Percentiles rank a stretch among this genome's conserved stretches.
These are phyloP conservation scores for Sipha maydis DNA, from an alignment of 2,888 invertebrate species.

Conservation along the genomic window DNA sequence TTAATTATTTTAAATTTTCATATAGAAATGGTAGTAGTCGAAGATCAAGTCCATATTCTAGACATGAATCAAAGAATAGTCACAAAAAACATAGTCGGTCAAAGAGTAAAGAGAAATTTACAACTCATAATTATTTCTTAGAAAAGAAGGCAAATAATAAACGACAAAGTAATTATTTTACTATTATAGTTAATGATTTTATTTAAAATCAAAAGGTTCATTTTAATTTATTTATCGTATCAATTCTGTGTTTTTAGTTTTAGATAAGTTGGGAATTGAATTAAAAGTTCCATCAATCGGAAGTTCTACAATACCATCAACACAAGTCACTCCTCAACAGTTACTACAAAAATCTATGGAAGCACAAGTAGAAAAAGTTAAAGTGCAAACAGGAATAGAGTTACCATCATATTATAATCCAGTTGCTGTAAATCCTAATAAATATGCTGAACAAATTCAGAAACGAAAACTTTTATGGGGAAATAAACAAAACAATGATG, in stretches of 20 bases:
- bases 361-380: constrained; percentile 67
- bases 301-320: neutral
- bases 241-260: constrained; percentile 63
- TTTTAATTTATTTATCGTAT: neutral
- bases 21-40: constrained; percentile 41
- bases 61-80: constrained; percentile 38
- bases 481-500: constrained; percentile 62
- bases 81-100: constrained; percentile 46
- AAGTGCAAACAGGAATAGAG: constrained; percentile 69
- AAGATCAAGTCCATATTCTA: constrained; percentile 42
- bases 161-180: constrained; percentile 59
- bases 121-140: constrained; percentile 51
- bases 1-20: neutral
- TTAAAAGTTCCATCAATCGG: constrained; percentile 64
- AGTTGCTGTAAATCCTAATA: constrained; percentile 78
- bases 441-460: constrained; percentile 89
- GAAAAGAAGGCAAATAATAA: constrained; percentile 62
- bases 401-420: constrained; percentile 81
- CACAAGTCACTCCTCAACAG: constrained; percentile 71
- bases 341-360: constrained; percentile 70
- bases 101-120: constrained; percentile 48
- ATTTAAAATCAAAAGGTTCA: no score
- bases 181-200: neutral
- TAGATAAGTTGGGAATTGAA: constrained; percentile 66
- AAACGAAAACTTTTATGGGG: constrained; percentile 93